Evolutionary conservation across 2,797 vertebrate genomes (phyloP).

Genomic region (Sebastes nivosus): DNA sequence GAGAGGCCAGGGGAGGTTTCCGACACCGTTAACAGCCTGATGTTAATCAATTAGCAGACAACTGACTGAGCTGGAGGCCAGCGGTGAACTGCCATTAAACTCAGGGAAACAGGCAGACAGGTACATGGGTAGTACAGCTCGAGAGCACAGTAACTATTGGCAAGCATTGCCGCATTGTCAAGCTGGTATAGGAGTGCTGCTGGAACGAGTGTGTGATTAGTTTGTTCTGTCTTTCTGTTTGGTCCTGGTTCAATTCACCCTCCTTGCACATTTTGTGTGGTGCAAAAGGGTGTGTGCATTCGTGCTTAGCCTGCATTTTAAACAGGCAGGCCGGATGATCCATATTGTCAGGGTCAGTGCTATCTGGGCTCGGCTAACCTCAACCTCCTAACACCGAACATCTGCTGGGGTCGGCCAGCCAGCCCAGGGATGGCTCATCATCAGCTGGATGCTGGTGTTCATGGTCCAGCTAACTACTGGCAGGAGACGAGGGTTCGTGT

Average conservation of each 20-base stretch:
- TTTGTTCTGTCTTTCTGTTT: slow-evolving; percentile 1
- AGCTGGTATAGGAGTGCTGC: not conserved
- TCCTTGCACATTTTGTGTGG: not conserved
- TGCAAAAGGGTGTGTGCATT: not conserved
- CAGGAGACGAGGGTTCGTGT: slow-evolving; percentile 25
- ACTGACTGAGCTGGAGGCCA: slow-evolving; percentile 58
- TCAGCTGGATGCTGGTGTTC: slow-evolving; percentile 54
- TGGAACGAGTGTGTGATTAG: not conserved
- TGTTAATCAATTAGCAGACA: slow-evolving; percentile 76
- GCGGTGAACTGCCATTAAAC: slow-evolving; percentile 48
- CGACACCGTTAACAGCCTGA: slow-evolving; percentile 56
- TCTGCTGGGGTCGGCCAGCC: slow-evolving; percentile 58
- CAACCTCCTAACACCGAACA: slow-evolving; percentile 54
- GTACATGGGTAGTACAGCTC: slow-evolving; percentile 25
- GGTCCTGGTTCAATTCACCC: not conserved
- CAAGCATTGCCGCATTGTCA: slow-evolving; percentile 12
- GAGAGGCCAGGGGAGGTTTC: slow-evolving; percentile 56
- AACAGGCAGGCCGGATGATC: slow-evolving; percentile 52
- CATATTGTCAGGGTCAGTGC: slow-evolving; percentile 49
- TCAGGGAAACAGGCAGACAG: slow-evolving; percentile 37
- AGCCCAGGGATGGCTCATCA: slow-evolving; percentile 43
- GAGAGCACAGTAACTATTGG: slow-evolving; percentile 35
- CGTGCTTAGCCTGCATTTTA: slow-evolving; percentile 45
- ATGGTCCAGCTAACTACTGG: slow-evolving; percentile 58
- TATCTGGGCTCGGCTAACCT: slow-evolving; percentile 52